These are phyloP conservation scores for Hypsibius dujardini DNA, from an alignment of 1,140 invertebrate species.

Conservation along the genomic window DNA sequence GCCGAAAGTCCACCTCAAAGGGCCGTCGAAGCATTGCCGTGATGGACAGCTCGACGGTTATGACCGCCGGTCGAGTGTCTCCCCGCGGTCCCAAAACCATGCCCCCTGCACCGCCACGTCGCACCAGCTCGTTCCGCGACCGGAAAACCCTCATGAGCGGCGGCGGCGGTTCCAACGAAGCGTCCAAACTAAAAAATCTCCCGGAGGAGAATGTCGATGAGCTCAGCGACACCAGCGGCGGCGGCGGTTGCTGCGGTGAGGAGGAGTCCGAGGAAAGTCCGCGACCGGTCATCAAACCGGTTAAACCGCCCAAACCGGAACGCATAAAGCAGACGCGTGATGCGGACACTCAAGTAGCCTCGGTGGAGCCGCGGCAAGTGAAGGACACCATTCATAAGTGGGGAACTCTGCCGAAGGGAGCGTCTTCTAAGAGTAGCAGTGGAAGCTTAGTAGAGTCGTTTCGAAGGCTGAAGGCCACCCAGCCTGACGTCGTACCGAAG, in stretches of 20 bases:
- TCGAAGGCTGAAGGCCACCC: background rate
- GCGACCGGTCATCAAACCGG: background rate
- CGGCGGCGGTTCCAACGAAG: background rate
- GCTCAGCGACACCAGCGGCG: background rate
- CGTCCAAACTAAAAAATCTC: constrained; percentile 6
- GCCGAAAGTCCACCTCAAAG: background rate
- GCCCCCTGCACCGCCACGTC: constrained; percentile 3
- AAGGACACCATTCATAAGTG: constrained; percentile 16
- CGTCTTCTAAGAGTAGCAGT: background rate
- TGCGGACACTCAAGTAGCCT: constrained; percentile 11
- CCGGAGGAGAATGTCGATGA: constrained; percentile 3
- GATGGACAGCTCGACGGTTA: background rate
- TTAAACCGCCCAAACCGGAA: background rate
- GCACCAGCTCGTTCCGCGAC: constrained; percentile 13
- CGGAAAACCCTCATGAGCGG: background rate
- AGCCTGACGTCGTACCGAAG: constrained; percentile 12
- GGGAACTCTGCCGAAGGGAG: constrained; percentile 9
- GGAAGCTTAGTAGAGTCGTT: background rate
- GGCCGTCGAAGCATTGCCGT: background rate
- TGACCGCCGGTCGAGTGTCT: constrained; percentile 6
- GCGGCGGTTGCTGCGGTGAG: background rate
- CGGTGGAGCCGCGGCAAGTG: background rate
- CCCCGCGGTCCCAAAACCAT: background rate
- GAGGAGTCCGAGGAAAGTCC: no score
- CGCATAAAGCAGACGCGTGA: constrained; percentile 11